phyloP scores from a whole-genome alignment of 2,797 vertebrate genomes.

The Valencia hispanica region DNA sequence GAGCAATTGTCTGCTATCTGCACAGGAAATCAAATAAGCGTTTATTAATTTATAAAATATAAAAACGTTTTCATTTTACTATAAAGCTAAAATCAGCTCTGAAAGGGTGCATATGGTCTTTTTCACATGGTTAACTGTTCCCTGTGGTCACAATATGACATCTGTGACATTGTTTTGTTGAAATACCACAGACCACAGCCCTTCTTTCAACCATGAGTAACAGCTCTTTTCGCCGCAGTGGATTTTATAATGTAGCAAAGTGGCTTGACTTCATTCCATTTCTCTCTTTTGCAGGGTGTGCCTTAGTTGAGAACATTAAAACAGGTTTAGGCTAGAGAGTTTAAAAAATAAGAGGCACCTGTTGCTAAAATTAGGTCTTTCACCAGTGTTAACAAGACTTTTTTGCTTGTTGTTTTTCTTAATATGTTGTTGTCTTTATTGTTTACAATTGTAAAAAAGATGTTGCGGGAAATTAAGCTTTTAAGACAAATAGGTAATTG shows the following conservation, averaged over 20 bases:
- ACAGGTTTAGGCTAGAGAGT: too few relatives aligned
- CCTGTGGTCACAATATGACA: background rate
- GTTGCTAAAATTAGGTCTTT: background rate
- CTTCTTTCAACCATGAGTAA: background rate
- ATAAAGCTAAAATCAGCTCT: background rate
- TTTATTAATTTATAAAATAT: too few relatives aligned
- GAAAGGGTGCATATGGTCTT: background rate
- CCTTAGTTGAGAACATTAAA: background rate
- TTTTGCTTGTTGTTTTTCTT: background rate
- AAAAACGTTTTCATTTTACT: background rate
- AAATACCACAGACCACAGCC: background rate
- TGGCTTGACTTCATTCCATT: constrained; percentile 4
- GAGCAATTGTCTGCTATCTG: background rate
- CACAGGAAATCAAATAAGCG: background rate
- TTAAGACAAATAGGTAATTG: background rate
- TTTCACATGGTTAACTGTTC: background rate
- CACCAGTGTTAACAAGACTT: background rate
- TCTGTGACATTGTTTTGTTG: background rate
- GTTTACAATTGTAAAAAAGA: background rate
- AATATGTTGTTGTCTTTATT: background rate
- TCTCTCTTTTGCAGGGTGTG: background rate
- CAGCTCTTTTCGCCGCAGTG: background rate
- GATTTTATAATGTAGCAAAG: background rate
- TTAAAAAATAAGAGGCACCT: background rate
- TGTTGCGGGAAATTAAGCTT: too few relatives aligned